A percentile compares a stretch with the other conserved stretches of the same genome.
phyloP scores from a whole-genome alignment of 2,888 invertebrate genomes.

The Lithophane leautieri region DNA sequence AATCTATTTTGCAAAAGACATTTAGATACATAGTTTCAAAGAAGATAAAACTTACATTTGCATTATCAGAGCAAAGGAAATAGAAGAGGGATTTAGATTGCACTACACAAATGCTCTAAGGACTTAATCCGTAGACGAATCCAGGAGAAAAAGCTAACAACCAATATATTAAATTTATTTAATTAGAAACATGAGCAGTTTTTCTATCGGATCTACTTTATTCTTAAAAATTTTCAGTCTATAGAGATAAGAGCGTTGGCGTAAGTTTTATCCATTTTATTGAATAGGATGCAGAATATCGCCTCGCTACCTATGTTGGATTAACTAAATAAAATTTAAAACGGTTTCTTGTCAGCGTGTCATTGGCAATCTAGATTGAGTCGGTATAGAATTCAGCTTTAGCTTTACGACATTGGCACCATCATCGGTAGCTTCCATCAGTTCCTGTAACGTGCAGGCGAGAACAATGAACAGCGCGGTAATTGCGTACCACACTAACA shows the following conservation, averaged over 20 bases:
- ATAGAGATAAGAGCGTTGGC: not conserved
- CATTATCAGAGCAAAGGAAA: not conserved
- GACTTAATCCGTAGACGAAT: constrained; percentile 6
- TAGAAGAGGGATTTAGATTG: not conserved
- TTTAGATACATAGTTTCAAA: not conserved
- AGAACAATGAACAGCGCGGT: too few relatives aligned
- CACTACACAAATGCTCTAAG: constrained; percentile 2
- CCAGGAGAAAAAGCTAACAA: not conserved
- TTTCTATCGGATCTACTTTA: not conserved
- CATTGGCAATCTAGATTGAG: not conserved
- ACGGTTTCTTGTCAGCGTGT: not conserved
- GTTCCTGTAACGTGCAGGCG: too few relatives aligned
- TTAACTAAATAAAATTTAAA: not conserved
- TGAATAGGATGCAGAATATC: not conserved
- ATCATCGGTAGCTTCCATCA: not conserved
- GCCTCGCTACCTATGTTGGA: too few relatives aligned
- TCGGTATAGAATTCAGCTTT: not conserved
- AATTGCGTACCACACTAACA: too few relatives aligned
- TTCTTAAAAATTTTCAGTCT: not conserved
- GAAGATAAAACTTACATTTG: not conserved
- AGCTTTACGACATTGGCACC: not conserved
- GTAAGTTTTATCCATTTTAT: not conserved
- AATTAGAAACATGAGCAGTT: constrained; percentile 20
- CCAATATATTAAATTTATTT: constrained; percentile 41
- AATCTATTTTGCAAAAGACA: not conserved